phyloP scores from a whole-genome alignment of 2,888 invertebrate species.

The Galeopsomyia nigrocyanea region DNA sequence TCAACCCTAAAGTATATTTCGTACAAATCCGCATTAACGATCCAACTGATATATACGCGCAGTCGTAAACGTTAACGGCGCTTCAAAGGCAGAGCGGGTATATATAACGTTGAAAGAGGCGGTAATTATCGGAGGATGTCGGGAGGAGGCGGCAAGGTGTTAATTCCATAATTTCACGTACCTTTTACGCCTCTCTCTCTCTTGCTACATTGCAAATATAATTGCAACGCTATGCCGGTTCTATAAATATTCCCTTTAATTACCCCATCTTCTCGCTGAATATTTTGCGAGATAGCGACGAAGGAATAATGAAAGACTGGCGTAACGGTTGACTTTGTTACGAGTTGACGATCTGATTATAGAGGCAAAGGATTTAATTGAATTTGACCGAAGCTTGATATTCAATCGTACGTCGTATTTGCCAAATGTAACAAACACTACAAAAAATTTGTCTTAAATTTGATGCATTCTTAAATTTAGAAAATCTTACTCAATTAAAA shows the following conservation, averaged over 20 bases:
- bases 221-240: background rate
- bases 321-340: no score
- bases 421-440: no score
- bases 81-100: background rate
- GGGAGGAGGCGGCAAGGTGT: slow-evolving; percentile 27
- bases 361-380: no score
- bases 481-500: no score
- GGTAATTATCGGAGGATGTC: slow-evolving; percentile 14
- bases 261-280: background rate
- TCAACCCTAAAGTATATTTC: background rate
- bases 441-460: no score
- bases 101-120: slow-evolving; percentile 20
- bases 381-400: no score
- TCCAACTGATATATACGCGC: no score
- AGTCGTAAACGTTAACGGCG: slow-evolving; percentile 16
- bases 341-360: no score
- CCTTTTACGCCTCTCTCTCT: background rate
- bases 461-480: no score
- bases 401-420: no score
- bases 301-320: no score
- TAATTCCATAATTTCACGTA: slow-evolving; percentile 19
- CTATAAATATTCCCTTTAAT: slow-evolving; percentile 20
- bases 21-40: background rate
- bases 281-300: no score
- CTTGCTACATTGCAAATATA: background rate